Percentiles rank a stretch among this genome's conserved stretches.
phyloP scores from a whole-genome alignment of 2,113 vertebrate genomes.

The Corythoichthys intestinalis region DNA sequence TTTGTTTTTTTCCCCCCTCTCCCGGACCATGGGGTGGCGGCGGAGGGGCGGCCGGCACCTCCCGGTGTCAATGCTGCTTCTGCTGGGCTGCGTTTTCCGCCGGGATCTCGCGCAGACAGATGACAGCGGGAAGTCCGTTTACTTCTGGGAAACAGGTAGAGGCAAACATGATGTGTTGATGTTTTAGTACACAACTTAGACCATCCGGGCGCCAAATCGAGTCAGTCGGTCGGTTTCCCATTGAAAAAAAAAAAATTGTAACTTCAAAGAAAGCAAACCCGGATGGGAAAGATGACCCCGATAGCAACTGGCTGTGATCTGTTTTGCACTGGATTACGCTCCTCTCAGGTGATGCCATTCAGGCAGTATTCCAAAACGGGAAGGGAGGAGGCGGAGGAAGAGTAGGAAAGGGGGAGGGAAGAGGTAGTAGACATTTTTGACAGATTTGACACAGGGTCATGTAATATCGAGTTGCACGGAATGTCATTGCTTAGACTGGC shows the following conservation, averaged over 20 bases:
- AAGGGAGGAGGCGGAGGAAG: background rate
- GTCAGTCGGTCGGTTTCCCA: background rate
- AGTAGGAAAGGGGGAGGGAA: background rate
- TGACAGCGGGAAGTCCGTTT: conserved; percentile 80
- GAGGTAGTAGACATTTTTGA: background rate
- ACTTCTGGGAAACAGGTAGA: conserved; percentile 96
- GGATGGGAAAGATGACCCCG: background rate
- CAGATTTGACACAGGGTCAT: background rate
- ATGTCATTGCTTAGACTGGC: background rate
- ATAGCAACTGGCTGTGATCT: conserved; percentile 5
- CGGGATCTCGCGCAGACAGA: conserved; percentile 72
- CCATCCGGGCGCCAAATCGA: background rate
- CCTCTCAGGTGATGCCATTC: conserved; percentile 1
- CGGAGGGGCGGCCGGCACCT: conserved; percentile 49
- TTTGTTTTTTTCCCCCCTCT: conserved; percentile 1
- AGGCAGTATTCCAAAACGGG: conserved; percentile 1
- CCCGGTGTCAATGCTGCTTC: conserved; percentile 72
- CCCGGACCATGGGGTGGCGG: conserved; percentile 60
- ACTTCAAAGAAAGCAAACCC: background rate
- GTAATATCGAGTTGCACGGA: background rate
- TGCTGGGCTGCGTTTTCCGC: conserved; percentile 57
- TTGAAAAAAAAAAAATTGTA: background rate
- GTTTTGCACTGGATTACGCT: background rate
- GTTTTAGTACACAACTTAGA: background rate
- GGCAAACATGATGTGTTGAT: conserved; percentile 15